phyloP scores from a whole-genome alignment of 2,888 invertebrate species.

The Lypha dubia region DNA sequence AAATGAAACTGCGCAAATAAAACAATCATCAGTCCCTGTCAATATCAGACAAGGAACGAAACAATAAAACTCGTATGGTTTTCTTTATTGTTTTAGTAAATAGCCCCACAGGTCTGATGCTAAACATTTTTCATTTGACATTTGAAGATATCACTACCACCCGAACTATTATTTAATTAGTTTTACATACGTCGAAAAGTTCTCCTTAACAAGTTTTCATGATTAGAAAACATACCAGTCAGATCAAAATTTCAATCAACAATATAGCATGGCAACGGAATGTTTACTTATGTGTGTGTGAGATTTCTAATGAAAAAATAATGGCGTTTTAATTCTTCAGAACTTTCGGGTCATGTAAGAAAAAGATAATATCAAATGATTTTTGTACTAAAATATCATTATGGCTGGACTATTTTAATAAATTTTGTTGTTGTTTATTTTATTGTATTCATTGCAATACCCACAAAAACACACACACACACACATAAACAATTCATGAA shows the following conservation, averaged over 20 bases:
- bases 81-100: neutral
- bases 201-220: too few species aligned
- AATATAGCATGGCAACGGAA: too few species aligned
- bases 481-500: conserved; percentile 18
- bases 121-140: neutral
- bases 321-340: neutral
- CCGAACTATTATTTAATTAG: too few species aligned
- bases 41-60: conserved; percentile 24
- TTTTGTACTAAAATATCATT: conserved; percentile 17
- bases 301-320: too few species aligned
- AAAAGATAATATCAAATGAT: conserved; percentile 3
- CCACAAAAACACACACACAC: conserved; percentile 2
- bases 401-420: conserved; percentile 29
- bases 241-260: too few species aligned
- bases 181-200: too few species aligned
- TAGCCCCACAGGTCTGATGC: neutral
- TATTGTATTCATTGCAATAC: conserved; percentile 8
- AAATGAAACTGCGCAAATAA: conserved; percentile 35
- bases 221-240: too few species aligned
- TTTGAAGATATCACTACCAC: too few species aligned
- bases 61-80: neutral
- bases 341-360: neutral
- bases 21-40: conserved; percentile 31
- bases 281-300: too few species aligned
- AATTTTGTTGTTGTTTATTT: neutral